Base-by-base conservation (phyloP, 2,888 invertebrate genomes). In the Hyppa rectilinea region DNA sequence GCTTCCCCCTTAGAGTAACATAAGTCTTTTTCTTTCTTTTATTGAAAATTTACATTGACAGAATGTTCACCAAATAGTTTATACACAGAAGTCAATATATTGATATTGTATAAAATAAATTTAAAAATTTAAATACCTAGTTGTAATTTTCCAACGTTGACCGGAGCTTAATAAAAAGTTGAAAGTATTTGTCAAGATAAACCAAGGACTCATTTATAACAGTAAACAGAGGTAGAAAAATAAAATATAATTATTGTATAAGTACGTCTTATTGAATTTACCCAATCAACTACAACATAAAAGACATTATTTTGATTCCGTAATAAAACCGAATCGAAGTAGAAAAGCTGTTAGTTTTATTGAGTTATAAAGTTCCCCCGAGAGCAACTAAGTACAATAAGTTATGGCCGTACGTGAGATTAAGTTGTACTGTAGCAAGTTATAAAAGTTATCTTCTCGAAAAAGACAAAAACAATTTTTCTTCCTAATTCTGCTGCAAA, bases 331-430 rank as follows among this genome's bases (percentile, higher is more conserved):
- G 61, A 26, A 45, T 38, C 36, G 45, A 23, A 75, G 78, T 26
- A 49, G 70, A 29, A 77, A 76, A 71, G 55, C 78, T 78, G 71
- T 75, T 75, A 71, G 61, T 71, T 78, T 78, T 75, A 75, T 75
- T 78, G 71, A 71, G 74, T 78, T 56, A 58, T 78, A 75, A 75
- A 75, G 50, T 78, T 20, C 38, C 12, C 38, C 5, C 0, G 75
- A 26, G 78, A 58, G 62, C 50, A 71, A 58, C 71, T 55, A 69
- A 45, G 45, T 58, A 62, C 56, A 29, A 45, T 58, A 61, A 61
- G 50, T 71, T 52, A 62, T 20, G 12, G 56, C 3, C 12, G 20
- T 56, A 61, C 74, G 78, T 71, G 71, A 43, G 43, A 71, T 71
- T 61, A 49, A 55, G 12, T 59, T 60, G 56, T 34, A 26, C 20